Evolutionary conservation across 2,888 invertebrate species (phyloP).

Genomic region (Caenorhabditis macrosperma): DNA sequence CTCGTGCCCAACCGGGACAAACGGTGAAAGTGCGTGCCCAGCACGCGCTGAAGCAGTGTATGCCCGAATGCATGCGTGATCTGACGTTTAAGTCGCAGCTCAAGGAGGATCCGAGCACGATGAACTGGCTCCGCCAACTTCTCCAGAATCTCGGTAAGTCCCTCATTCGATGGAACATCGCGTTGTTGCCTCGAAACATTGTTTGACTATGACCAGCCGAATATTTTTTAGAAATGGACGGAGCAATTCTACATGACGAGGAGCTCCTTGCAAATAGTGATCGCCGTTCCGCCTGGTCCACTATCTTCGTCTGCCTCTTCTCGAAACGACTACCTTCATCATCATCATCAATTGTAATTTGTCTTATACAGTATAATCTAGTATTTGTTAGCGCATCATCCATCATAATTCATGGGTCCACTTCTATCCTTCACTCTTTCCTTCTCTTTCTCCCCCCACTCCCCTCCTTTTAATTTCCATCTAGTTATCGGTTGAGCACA

Average conservation of each 20-base stretch:
- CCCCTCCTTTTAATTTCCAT: too few species aligned
- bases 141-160: slow-evolving; percentile 87
- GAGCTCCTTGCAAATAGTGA: slow-evolving; percentile 17
- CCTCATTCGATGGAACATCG: neutral
- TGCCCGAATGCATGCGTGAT: slow-evolving; percentile 97
- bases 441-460: too few species aligned
- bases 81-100: slow-evolving; percentile 88
- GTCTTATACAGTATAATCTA: too few species aligned
- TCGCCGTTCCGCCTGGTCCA: too few species aligned
- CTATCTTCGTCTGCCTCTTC: too few species aligned
- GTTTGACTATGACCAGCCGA: neutral
- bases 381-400: too few species aligned
- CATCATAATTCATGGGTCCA: too few species aligned
- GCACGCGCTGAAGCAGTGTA: slow-evolving; percentile 95
- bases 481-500: too few species aligned
- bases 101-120: slow-evolving; percentile 95
- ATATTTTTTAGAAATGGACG: neutral
- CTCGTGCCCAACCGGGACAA: slow-evolving; percentile 17
- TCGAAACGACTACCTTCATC: too few species aligned
- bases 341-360: too few species aligned
- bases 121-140: slow-evolving; percentile 94
- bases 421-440: too few species aligned
- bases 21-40: slow-evolving; percentile 85
- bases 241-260: slow-evolving; percentile 41
- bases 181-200: too few species aligned